phyloP scores from a whole-genome alignment of 2,797 vertebrate genomes.

The Cheracebus regulus region DNA sequence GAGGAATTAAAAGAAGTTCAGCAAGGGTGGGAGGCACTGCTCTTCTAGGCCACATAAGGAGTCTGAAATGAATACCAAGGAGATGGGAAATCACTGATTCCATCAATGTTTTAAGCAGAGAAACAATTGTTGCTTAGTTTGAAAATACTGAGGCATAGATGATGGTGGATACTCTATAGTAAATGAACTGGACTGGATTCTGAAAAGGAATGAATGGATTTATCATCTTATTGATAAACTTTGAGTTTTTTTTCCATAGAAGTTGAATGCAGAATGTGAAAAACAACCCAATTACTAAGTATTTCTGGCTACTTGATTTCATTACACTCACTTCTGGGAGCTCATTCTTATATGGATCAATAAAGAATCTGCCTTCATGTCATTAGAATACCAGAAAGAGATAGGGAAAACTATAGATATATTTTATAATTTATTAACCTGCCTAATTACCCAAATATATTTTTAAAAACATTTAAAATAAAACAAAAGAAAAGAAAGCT shows the following conservation, averaged over 20 bases:
- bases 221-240: not conserved
- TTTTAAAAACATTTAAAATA: not conserved
- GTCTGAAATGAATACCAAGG: not conserved
- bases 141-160: not conserved
- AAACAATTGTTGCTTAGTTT: not conserved
- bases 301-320: not conserved
- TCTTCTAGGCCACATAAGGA: not conserved
- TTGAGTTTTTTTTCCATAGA: not conserved
- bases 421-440: not conserved
- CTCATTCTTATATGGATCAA: not conserved
- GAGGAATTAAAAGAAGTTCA: not conserved
- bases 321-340: not conserved
- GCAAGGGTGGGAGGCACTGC: not conserved
- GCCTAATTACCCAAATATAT: not conserved
- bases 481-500: not conserved
- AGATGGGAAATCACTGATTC: not conserved
- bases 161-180: not conserved
- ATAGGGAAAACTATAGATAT: not conserved
- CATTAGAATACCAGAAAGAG: not conserved
- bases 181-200: not conserved
- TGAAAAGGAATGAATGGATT: not conserved
- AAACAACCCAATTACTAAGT: not conserved
- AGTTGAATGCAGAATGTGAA: not conserved
- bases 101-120: not conserved
- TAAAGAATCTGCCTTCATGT: not conserved